A percentile compares a stretch with the other conserved stretches of the same genome.
phyloP scores from a whole-genome alignment of 2,888 invertebrate species.

The Nineta flava region DNA sequence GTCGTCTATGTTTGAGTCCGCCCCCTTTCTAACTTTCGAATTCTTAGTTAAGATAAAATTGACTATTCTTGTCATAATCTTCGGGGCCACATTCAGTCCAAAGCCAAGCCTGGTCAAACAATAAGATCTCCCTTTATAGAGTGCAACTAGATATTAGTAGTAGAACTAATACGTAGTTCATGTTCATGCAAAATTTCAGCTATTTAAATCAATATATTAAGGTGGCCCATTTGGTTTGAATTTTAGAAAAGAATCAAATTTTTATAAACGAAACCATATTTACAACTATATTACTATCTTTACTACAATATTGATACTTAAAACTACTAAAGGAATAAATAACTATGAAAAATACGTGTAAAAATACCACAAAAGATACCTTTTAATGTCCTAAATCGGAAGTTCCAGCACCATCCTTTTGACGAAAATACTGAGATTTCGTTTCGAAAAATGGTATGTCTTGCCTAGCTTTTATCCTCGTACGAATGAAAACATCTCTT shows the following conservation, averaged over 20 bases:
- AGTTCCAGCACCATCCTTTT: not conserved
- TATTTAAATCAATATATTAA: not conserved
- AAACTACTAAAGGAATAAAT: not conserved
- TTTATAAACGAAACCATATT: not conserved
- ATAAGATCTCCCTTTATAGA: too few species aligned
- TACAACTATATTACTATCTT: not conserved
- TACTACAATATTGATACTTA: not conserved
- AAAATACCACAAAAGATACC: not conserved
- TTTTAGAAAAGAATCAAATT: not conserved
- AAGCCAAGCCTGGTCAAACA: too few species aligned
- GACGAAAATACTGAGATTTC: slow-evolving; percentile 6
- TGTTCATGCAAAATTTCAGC: not conserved
- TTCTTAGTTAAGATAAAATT: too few species aligned
- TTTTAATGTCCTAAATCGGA: not conserved
- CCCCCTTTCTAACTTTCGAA: too few species aligned
- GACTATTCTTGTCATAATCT: too few species aligned
- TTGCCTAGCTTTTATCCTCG: slow-evolving; percentile 6
- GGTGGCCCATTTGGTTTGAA: not conserved
- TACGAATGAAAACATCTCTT: slow-evolving; percentile 9
- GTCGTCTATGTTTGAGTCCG: too few species aligned
- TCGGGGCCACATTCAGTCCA: too few species aligned
- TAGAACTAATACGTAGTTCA: too few species aligned
- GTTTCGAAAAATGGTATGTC: slow-evolving; percentile 8
- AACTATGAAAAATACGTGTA: not conserved
- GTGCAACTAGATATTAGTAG: too few species aligned